Evolutionary conservation across 2,113 vertebrate species (phyloP).

Genomic region (Speoplatyrhinus poulsoni): DNA sequence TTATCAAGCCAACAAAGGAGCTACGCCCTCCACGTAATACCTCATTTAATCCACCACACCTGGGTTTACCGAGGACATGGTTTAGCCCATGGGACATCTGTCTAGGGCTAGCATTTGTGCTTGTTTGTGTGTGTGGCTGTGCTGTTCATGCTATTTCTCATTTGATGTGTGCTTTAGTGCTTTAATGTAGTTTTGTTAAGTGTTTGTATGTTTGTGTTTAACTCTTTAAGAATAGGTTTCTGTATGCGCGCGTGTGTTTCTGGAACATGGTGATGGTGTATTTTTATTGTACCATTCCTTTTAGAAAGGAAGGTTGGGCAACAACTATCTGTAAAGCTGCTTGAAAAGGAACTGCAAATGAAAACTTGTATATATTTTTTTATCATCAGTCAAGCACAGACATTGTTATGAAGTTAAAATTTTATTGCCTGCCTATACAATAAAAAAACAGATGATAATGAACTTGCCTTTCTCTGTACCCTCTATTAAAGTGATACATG

Average conservation of each 20-base stretch:
- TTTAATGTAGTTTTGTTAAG: not conserved
- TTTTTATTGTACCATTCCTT: no score
- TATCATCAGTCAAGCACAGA: no score
- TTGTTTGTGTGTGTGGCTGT: not conserved
- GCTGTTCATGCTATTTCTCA: constrained; percentile 9
- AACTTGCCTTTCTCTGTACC: no score
- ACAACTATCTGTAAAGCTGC: no score
- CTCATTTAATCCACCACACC: constrained; percentile 31
- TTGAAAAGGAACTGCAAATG: no score
- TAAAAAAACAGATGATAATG: no score
- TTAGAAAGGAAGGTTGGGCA: no score
- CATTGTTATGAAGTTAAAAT: no score
- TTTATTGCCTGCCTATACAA: no score
- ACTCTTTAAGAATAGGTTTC: not conserved
- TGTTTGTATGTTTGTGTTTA: not conserved
- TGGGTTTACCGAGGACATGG: not conserved
- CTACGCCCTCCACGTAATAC: constrained; percentile 20
- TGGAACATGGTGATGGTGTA: no score
- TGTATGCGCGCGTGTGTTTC: no score
- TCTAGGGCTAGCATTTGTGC: not conserved
- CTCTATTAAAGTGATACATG: not conserved
- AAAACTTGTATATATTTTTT: no score
- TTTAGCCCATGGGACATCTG: not conserved
- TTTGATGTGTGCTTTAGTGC: not conserved
- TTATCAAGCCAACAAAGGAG: constrained; percentile 32